phyloP scores from a whole-genome alignment of 2,113 vertebrate species.

The Microcebus murinus region DNA sequence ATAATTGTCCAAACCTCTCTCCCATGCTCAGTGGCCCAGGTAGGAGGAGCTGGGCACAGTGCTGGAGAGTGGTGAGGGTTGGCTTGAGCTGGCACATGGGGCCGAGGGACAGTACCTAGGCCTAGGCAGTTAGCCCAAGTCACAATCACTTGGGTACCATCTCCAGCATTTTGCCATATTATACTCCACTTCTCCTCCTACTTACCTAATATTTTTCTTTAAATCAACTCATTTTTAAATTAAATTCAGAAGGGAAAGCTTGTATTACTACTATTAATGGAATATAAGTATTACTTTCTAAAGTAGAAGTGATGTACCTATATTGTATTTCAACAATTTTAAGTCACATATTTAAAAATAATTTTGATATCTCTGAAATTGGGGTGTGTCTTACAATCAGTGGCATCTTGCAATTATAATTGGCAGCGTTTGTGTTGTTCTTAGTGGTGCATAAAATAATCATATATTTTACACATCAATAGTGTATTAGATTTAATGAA shows the following conservation, averaged over 20 bases:
- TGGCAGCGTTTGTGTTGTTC: neutral
- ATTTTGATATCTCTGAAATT: slow-evolving; percentile 32
- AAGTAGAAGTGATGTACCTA: neutral
- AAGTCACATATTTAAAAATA: slow-evolving; percentile 10
- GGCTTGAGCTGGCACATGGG: neutral
- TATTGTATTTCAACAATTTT: neutral
- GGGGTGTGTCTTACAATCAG: neutral
- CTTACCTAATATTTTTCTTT: neutral
- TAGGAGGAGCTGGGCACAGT: no score
- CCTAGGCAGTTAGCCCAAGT: neutral
- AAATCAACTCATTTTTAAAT: slow-evolving; percentile 22
- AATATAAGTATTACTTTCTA: neutral
- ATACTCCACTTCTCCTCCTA: neutral
- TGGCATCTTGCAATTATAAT: neutral
- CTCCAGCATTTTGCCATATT: neutral
- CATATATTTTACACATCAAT: neutral
- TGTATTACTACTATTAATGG: neutral
- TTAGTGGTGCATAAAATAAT: neutral
- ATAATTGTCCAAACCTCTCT: neutral
- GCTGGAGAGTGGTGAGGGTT: fast-evolving
- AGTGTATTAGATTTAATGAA: neutral
- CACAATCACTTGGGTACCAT: neutral
- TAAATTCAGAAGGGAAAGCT: neutral
- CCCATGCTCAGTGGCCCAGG: no score
- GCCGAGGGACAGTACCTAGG: neutral